Percentiles rank a stretch among this genome's conserved stretches.
Evolutionary conservation across 2,888 invertebrate genomes (phyloP).

Genomic region (Pristionchus arcanus): DNA sequence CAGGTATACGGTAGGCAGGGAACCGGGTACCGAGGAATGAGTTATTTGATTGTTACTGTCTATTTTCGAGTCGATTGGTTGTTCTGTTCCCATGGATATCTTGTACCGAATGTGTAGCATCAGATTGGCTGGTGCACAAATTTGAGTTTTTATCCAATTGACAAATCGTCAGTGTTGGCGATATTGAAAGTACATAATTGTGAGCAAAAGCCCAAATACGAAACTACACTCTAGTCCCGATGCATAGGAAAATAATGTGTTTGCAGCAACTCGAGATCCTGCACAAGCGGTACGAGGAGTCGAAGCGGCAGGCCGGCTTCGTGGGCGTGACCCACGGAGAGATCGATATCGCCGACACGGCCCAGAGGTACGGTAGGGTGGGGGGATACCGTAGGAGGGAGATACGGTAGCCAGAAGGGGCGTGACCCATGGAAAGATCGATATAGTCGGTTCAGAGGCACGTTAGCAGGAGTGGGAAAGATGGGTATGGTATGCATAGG

Average conservation of each 20-base stretch:
- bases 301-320: constrained; percentile 44
- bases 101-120: not conserved
- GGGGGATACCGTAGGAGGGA: not conserved
- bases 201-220: too few species aligned
- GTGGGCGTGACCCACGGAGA: not conserved
- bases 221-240: too few species aligned
- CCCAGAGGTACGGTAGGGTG: constrained; percentile 44
- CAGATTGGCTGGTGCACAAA: not conserved
- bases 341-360: constrained; percentile 7
- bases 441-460: too few species aligned
- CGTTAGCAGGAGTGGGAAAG: too few species aligned
- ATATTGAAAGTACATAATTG: too few species aligned
- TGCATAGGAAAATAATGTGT: not conserved
- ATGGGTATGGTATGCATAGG: too few species aligned
- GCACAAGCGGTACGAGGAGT: constrained; percentile 26
- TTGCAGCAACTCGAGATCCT: constrained; percentile 54
- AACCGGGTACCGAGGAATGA: not conserved
- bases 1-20: constrained; percentile 34
- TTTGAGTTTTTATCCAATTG: not conserved
- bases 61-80: not conserved
- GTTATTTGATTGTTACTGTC: not conserved
- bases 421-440: not conserved
- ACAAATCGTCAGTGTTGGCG: too few species aligned
- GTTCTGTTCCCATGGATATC: not conserved
- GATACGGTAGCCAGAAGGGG: not conserved